These are phyloP conservation scores for Archaeoteleia sp. DNA, from an alignment of 2,888 invertebrate species.

Conservation along the genomic window DNA sequence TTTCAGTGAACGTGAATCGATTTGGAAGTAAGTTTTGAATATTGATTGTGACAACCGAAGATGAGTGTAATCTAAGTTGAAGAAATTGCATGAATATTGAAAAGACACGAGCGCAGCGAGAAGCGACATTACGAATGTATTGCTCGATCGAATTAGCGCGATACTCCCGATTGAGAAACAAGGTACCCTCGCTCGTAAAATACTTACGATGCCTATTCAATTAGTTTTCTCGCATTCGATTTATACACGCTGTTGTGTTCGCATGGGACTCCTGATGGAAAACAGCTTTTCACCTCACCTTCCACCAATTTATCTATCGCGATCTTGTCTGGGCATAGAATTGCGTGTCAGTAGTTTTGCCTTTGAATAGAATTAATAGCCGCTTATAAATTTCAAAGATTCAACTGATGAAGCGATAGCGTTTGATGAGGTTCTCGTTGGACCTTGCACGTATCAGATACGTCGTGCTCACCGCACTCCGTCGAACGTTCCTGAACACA, in stretches of 20 bases:
- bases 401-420: conserved; percentile 41
- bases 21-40: conserved; percentile 34
- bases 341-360: conserved; percentile 49
- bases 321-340: conserved; percentile 36
- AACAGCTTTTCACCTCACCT: conserved; percentile 22
- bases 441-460: conserved; percentile 43
- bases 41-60: conserved; percentile 30
- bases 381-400: conserved; percentile 53
- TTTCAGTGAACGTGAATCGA: conserved; percentile 19
- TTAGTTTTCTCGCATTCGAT: conserved; percentile 29
- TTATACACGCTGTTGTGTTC: conserved; percentile 13
- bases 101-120: conserved; percentile 14
- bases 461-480: conserved; percentile 8
- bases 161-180: conserved; percentile 6
- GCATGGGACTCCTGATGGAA: conserved; percentile 16
- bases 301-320: conserved; percentile 35
- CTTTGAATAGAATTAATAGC: conserved; percentile 53
- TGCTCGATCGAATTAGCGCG: conserved; percentile 21
- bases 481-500: neutral
- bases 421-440: conserved; percentile 44
- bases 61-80: conserved; percentile 21
- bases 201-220: conserved; percentile 42
- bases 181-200: conserved; percentile 34
- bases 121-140: conserved; percentile 17
- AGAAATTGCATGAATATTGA: conserved; percentile 42